Conservation (phyloP, 2,888 invertebrate genomes). For the Eulithis prunata region DNA sequence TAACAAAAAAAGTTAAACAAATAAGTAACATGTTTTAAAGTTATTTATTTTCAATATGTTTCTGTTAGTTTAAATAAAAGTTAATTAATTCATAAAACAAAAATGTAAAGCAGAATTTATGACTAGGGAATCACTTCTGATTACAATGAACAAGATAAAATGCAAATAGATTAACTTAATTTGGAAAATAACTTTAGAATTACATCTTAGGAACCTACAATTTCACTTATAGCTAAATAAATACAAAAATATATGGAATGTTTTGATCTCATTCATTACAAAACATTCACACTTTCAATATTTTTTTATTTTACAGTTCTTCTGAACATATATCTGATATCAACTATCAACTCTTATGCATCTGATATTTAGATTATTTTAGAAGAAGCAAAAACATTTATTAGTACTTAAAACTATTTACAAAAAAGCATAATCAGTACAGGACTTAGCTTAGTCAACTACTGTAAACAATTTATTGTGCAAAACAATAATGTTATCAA, state of each 20-base stretch:
- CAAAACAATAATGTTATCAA: constrained; percentile 12
- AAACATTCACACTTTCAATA: not conserved
- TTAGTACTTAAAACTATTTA: constrained; percentile 3
- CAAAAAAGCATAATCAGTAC: constrained; percentile 14
- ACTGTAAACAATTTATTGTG: not conserved
- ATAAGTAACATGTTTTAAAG: constrained; percentile 16
- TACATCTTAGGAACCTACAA: constrained; percentile 2
- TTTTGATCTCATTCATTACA: constrained; percentile 15
- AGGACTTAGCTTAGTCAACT: constrained; percentile 7
- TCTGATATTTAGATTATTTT: not conserved
- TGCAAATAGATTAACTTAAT: constrained; percentile 7
- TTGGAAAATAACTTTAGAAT: not conserved
- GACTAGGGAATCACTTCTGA: constrained; percentile 28
- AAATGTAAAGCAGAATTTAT: constrained; percentile 15
- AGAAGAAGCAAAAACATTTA: not conserved
- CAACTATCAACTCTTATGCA: too few species aligned
- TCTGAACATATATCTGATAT: not conserved
- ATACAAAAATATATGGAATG: constrained; percentile 37
- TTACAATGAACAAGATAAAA: not conserved
- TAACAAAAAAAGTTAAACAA: not conserved
- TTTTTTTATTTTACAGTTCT: not conserved
- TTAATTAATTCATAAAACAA: constrained; percentile 2
- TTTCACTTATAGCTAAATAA: constrained; percentile 22
- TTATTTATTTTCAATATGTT: constrained; percentile 4
- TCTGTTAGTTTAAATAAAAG: not conserved